A percentile compares a stretch with the other conserved stretches of the same genome.
These are phyloP conservation scores for Drosophila nannoptera DNA, from an alignment of 1,140 invertebrate species.

Conservation along the genomic window DNA sequence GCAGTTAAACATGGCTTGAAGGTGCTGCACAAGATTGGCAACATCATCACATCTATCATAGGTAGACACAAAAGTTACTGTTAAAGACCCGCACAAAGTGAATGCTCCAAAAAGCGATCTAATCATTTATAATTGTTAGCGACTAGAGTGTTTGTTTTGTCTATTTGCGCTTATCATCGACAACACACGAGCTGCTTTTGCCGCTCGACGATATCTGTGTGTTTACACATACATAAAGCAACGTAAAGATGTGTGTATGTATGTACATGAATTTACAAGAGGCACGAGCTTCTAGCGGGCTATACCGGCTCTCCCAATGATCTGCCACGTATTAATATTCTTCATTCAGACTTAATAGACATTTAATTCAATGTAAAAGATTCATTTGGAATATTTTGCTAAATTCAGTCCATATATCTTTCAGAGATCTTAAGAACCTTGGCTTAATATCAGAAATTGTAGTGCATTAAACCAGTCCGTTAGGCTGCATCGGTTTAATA, in stretches of 20 bases:
- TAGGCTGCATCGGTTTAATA: slow-evolving; percentile 19
- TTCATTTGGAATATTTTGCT: too few relatives aligned
- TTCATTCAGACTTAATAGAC: too few relatives aligned
- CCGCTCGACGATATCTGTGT: slow-evolving; percentile 44
- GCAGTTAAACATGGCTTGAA: slow-evolving; percentile 17
- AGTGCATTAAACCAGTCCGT: slow-evolving; percentile 21
- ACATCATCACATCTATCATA: slow-evolving; percentile 31
- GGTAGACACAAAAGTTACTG: slow-evolving; percentile 58
- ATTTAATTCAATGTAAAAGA: too few relatives aligned
- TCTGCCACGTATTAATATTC: background rate
- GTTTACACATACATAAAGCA: slow-evolving; percentile 27
- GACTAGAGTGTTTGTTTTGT: slow-evolving; percentile 72
- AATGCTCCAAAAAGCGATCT: slow-evolving; percentile 76
- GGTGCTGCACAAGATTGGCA: slow-evolving; percentile 13
- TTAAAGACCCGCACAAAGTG: slow-evolving; percentile 67
- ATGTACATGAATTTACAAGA: slow-evolving; percentile 30
- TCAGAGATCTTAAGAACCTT: too few relatives aligned
- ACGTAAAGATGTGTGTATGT: background rate
- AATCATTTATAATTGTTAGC: slow-evolving; percentile 78
- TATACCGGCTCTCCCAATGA: background rate
- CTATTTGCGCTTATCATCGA: slow-evolving; percentile 74
- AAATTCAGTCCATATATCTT: too few relatives aligned
- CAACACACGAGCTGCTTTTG: slow-evolving; percentile 44
- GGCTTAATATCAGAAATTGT: background rate
- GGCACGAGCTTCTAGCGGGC: slow-evolving; percentile 7